phyloP scores from a whole-genome alignment of 1,140 invertebrate species.

The Triops cancriformis region DNA sequence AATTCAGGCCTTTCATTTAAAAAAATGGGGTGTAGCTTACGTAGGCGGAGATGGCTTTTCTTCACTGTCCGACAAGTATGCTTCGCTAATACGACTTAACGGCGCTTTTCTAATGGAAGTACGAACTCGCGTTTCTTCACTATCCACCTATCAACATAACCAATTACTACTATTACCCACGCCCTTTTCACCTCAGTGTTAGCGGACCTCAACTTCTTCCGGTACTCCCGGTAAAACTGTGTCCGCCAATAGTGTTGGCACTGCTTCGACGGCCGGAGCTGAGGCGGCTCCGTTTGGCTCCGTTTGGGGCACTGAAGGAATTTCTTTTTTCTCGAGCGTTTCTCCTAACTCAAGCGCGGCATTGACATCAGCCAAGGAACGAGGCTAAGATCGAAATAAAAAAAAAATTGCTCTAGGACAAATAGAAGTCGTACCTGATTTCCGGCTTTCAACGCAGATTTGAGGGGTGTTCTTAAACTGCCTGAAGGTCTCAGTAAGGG shows the following conservation, averaged over 20 bases:
- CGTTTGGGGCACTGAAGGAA: neutral
- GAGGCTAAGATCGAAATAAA: neutral
- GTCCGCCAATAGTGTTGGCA: neutral
- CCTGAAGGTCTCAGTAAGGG: constrained; percentile 29
- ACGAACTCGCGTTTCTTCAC: neutral
- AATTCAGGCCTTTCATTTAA: neutral
- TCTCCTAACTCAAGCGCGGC: neutral
- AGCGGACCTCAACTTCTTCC: neutral
- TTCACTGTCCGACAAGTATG: constrained; percentile 20
- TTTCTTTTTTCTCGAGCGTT: neutral
- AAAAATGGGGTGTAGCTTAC: neutral
- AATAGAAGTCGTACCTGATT: neutral
- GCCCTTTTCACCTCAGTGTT: neutral
- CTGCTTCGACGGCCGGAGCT: neutral
- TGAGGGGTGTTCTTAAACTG: constrained; percentile 25
- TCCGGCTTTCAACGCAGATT: constrained; percentile 14
- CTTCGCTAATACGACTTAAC: constrained; percentile 23
- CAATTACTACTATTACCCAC: neutral
- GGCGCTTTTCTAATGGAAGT: constrained; percentile 18
- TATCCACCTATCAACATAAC: neutral
- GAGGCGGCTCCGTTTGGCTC: neutral
- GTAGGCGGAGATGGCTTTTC: neutral
- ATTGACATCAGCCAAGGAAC: neutral
- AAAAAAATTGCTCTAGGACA: neutral
- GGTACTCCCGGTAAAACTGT: neutral